Base-by-base conservation (phyloP, 2,888 invertebrate genomes). In the Nycteola revayana region DNA sequence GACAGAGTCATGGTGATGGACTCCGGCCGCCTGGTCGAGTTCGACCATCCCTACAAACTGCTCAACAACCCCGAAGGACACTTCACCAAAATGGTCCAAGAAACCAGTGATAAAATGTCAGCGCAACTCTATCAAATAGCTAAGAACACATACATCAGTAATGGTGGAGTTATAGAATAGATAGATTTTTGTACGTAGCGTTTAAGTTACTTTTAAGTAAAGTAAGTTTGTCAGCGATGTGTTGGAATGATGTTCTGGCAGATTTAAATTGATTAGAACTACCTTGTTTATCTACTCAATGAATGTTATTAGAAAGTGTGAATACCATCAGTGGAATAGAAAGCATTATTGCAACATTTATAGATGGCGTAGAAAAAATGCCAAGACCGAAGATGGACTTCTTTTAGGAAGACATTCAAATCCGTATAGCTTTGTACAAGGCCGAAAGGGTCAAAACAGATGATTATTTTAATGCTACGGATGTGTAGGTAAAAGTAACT, bases 1-100 rank as follows among this genome's bases (percentile, higher is more conserved):
- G 96, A 97, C 82, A 91, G 94, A 41, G 94, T 97, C 9, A 89
- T 97, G 67, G 96, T 97, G 1, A 94, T 98, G 92, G 95, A 96
- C 64, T 91, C 92, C 3, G 98, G 98, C 0, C 76, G 84, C 9
- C 91, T 95, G 36, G 92, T 92, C 35, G 94, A 95, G 77, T 94
- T 92, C 58, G 94, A 93, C 68, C 90, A 92, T 57, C 94, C 95
- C 0, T 86, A 93, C 68, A 81, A 90, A 37, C 76, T 94, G 32
- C 86, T 94, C 21, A 88, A 76, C 51, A 91, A 91, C 49, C 82
- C 90, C 1, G 81, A 91, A 2, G 91, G 94, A 2, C 74, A 90
- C 35, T 91, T 95, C 41, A 74, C 90, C 1, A 90, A 91, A 63
- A 94, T 95, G 94, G 92, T 94, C 0, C 90, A 91, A 32, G 92